Conservation (phyloP, 2,113 vertebrate species). For the Zapornia atra region DNA sequence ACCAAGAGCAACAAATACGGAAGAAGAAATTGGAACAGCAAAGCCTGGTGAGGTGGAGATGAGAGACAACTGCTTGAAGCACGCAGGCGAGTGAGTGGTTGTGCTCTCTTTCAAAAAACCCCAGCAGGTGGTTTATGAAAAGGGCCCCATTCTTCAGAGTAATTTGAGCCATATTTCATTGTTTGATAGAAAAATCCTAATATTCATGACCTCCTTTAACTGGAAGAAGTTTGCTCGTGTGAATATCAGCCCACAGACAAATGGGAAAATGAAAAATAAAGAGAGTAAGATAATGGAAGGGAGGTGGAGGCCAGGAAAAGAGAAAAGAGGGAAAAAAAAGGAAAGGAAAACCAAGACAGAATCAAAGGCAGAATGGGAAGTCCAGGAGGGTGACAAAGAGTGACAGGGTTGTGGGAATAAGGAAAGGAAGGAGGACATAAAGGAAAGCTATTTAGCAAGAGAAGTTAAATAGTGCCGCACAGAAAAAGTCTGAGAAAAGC, state of each 20-base stretch:
- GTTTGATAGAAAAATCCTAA: slow-evolving; percentile 57
- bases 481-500: background rate
- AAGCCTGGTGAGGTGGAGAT: slow-evolving; percentile 28
- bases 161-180: slow-evolving; percentile 69
- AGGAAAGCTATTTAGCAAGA: slow-evolving; percentile 15
- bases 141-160: slow-evolving; percentile 53
- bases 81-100: slow-evolving; percentile 2
- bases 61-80: slow-evolving; percentile 49
- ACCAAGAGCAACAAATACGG: slow-evolving; percentile 8
- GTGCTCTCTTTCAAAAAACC: slow-evolving; percentile 40
- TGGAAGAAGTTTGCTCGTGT: slow-evolving; percentile 47
- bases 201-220: slow-evolving; percentile 63
- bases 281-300: background rate
- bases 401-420: background rate
- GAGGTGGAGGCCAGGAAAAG: background rate
- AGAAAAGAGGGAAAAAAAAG: background rate
- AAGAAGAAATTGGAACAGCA: background rate
- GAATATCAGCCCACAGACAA: slow-evolving; percentile 48
- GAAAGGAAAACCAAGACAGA: background rate
- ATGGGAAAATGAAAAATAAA: slow-evolving; percentile 36
- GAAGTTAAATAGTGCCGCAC: background rate
- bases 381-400: slow-evolving; percentile 22
- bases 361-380: slow-evolving; percentile 25
- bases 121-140: slow-evolving; percentile 65
- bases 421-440: slow-evolving; percentile 8